Evolutionary conservation across 2,888 invertebrate genomes (phyloP).

Genomic region (Rhodophaea formosa): DNA sequence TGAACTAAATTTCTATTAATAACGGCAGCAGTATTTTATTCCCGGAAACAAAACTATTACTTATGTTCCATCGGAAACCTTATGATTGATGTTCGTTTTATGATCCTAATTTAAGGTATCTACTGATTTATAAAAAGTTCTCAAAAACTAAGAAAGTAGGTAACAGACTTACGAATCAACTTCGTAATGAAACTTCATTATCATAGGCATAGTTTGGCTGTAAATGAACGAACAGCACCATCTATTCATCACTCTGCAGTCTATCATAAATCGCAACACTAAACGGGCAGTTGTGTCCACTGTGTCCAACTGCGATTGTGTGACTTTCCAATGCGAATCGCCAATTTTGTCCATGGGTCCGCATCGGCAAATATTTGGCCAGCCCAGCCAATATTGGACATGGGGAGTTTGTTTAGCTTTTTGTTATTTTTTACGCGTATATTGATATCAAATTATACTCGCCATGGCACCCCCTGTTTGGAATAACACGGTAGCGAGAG

Average conservation of each 20-base stretch:
- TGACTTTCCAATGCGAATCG: constrained; percentile 51
- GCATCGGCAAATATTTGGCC: constrained; percentile 34
- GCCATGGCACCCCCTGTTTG: background rate
- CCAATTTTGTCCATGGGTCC: constrained; percentile 30
- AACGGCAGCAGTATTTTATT: too few relatives aligned
- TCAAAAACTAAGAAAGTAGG: too few relatives aligned
- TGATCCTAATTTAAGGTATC: too few relatives aligned
- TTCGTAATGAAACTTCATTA: too few relatives aligned
- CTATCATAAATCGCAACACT: constrained; percentile 24
- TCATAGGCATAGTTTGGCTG: background rate
- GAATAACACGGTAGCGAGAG: background rate
- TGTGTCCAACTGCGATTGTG: constrained; percentile 43
- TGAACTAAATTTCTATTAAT: too few relatives aligned
- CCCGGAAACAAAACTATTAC: too few relatives aligned
- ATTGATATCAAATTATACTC: constrained; percentile 3
- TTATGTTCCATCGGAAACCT: too few relatives aligned
- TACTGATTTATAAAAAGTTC: too few relatives aligned
- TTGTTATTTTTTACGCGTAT: constrained; percentile 24
- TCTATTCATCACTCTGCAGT: background rate
- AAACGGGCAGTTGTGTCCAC: constrained; percentile 41
- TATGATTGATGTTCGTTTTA: too few relatives aligned
- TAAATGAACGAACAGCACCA: background rate
- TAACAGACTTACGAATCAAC: too few relatives aligned
- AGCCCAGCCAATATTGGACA: constrained; percentile 21
- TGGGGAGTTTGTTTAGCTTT: constrained; percentile 23